Base-by-base conservation (phyloP, 2,888 invertebrate genomes). In the Drosophila kokeensis region DNA sequence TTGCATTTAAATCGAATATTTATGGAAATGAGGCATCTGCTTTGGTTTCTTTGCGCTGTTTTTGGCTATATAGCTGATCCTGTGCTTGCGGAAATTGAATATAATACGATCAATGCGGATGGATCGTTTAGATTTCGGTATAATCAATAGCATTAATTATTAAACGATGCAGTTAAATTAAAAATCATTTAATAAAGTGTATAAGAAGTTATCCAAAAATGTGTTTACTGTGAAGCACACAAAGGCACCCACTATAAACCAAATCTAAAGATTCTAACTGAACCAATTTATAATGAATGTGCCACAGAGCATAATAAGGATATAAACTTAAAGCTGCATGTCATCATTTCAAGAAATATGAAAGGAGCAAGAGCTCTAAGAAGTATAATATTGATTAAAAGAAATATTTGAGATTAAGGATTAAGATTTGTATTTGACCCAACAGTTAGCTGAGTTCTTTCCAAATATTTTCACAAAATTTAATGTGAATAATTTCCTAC, bases 41-140 rank as follows among this genome's bases (percentile, higher is more conserved):
- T 77, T 10, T 76, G 80, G 53, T 42, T 80, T 40, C 38, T 69
- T 6, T 64, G 85, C 58, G 73, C 73, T 50, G 30, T 73, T 5
- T 10, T 82, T 64, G 77, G 75, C 52, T 59, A 64, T 0, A 27
- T 58, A 49, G 54, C 21, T 27, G 34, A 60, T 58, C 72, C 78
- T 61, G 80, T 69, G 49, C 58, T 69, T 40, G 83, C 90, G 66
- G 93, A 92, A 58, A 92, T 92, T 68, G 95, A 95, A 72, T 96
- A 95, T 85, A 96, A 96, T 85, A 94, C 94, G 68, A 94, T 96
- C 45, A 95, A 96, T 79, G 94, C 94, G 34, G 96, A 96, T 93
- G 96, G 96, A 90, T 96, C 96, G 27, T 97, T 95, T 88, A 95
- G 96, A 91, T 96, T 96, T 92, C 96, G 96, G 95, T 95, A 93